Evolutionary conservation across 2,888 invertebrate genomes (phyloP), one percentile per base, ranked within the genome.

Genomic region (Atethmia centrago): DNA sequence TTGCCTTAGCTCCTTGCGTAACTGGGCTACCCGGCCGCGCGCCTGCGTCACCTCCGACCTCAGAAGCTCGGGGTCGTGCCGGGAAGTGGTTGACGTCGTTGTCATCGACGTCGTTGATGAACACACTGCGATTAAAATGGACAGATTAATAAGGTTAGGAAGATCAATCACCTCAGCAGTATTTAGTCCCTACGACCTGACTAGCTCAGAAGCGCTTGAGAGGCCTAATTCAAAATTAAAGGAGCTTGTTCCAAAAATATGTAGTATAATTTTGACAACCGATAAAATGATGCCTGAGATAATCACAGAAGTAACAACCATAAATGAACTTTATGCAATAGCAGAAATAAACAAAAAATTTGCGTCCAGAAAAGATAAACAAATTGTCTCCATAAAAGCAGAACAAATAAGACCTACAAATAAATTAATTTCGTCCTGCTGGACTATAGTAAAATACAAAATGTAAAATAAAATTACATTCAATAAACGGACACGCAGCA

Each of bases 51-150:
- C 98, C 93, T 99, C 99, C 51, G 98, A 98, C 92, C 99, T 98
- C 77, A 99, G 97, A 76, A 99, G 96, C 91, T 99, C 99, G 55
- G 99, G 99, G 95, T 99, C 99, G 93, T 99, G 99, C 91, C 99
- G 98, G 74, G 99, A 99, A 91, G 98, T 98, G 79, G 98, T 97
- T 79, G 98, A 98, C 90, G 98, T 98, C 72, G 98, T 97, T 21
- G 96, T 96, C 89, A 95, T 95, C 1, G 96, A 96, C 84, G 99
- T 96, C 19, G 96, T 96, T 88, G 98, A 98, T 84, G 99, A 99
- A 96, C 98, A 98, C 92, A 99, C 98, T 98, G 51, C 10, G 75
- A 49, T 58, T 1, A 21, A 66, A 62, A 53, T 2, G 3, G 31
- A 58, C 28, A 28, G 16, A 5, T 28, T 51, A 45, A 40, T 12